phyloP scores from a whole-genome alignment of 2,113 vertebrate genomes.

The Cinclus mexicanus region DNA sequence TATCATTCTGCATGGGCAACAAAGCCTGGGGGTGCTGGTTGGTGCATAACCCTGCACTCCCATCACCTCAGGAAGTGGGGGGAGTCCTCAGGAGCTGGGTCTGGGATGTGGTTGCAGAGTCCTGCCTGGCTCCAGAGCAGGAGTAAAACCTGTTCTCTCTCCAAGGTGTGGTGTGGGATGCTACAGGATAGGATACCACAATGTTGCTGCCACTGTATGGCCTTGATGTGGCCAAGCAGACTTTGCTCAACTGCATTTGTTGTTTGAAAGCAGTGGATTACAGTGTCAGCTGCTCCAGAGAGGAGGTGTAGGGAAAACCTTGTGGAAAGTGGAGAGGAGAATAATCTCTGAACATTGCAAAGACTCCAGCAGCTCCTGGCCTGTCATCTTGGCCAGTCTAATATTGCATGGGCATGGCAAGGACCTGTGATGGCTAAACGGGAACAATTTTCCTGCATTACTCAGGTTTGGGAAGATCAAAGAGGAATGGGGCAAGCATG shows the following conservation, averaged over 20 bases:
- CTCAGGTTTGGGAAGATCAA: slow-evolving; percentile 38
- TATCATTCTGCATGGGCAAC: neutral
- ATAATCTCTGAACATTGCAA: neutral
- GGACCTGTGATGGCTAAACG: neutral
- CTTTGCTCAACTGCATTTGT: neutral
- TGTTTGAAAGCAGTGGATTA: neutral
- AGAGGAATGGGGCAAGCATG: neutral
- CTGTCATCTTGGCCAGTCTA: neutral
- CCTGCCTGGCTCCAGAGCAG: neutral
- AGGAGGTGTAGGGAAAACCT: neutral
- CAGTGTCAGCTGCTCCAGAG: neutral
- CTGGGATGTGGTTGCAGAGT: neutral
- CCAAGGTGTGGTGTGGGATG: neutral
- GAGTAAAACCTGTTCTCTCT: neutral
- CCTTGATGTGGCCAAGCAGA: neutral
- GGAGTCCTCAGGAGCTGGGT: neutral
- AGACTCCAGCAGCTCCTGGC: neutral
- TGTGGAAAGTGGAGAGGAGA: neutral
- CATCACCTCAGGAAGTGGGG: neutral
- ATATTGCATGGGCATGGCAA: neutral
- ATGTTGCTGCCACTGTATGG: neutral
- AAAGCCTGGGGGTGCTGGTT: neutral
- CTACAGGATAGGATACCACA: neutral
- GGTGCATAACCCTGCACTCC: fast-evolving
- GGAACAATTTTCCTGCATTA: slow-evolving; percentile 16